A percentile compares a stretch with the other conserved stretches of the same genome.
Evolutionary conservation across 2,113 vertebrate genomes (phyloP).

Genomic region (Budorcas taxicolor): DNA sequence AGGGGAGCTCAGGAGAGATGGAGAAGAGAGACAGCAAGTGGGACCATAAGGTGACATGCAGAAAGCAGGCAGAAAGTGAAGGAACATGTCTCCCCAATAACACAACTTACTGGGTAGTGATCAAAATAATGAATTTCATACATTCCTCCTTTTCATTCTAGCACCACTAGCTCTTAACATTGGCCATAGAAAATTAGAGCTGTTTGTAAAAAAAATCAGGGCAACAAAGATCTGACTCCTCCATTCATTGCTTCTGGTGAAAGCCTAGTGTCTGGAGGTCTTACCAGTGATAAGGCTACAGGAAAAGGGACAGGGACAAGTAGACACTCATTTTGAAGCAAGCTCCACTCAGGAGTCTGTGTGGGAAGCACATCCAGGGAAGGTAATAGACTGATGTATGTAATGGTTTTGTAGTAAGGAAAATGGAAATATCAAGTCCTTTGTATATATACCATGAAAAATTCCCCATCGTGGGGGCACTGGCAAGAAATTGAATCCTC

Average conservation of each 20-base stretch:
- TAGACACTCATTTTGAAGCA: neutral
- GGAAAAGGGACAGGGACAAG: neutral
- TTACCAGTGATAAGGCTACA: neutral
- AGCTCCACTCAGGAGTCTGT: neutral
- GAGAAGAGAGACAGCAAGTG: neutral
- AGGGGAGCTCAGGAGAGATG: neutral
- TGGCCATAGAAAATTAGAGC: neutral
- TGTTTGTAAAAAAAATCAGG: neutral
- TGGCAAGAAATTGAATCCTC: neutral
- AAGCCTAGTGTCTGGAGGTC: neutral
- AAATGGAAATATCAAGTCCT: neutral
- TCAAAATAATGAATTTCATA: neutral
- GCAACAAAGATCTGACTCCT: neutral
- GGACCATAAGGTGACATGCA: neutral
- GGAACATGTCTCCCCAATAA: neutral
- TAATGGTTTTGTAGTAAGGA: neutral
- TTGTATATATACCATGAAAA: neutral
- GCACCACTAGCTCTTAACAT: neutral
- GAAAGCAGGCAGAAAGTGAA: neutral
- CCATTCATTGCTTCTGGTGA: neutral
- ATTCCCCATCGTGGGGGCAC: neutral
- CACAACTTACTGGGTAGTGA: neutral
- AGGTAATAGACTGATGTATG: neutral
- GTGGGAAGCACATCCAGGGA: neutral
- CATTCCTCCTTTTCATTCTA: neutral